Base-by-base conservation (phyloP, 2,113 vertebrate genomes). In the Helogale parvula region DNA sequence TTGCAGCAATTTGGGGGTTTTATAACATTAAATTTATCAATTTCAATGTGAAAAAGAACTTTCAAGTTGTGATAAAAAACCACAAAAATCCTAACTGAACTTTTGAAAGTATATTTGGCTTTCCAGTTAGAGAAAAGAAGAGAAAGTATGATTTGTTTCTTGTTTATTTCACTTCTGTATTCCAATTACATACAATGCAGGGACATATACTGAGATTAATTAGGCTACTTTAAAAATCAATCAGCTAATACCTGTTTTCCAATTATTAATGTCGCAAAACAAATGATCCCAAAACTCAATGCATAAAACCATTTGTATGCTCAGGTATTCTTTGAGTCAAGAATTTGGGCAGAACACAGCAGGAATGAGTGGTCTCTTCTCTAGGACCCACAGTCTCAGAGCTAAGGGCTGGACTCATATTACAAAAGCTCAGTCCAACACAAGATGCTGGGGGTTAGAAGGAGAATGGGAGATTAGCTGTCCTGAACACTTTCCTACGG, bases 21-120 rank as follows among this genome's bases (percentile, higher is more conserved):
- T 69, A 33, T 94, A 50, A 87, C 94, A 92, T 10, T 76, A 85
- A 88, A 68, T 72, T 80, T 76, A 47, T 97, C 74, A 74, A 63
- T 82, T 87, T 77, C 23, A 83, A 5, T 82, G 83, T 74, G 4
- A 19, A 17, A 66, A 81, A 93, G 84, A 82, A 19, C 17, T 68
- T 97, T 83, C 68, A 79, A 85, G 60, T 79, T 60, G 57, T 74
- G 31, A 63, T 11, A 92, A 1, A 90, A 92, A 94, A 85, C n/a
- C n/a, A 66, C 52, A 80, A 68, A 94, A 63, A 12, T 29, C 21
- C 52, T 90, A 87, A 69, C 25, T 76, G 33, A 93, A 80, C 29
- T 54, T 92, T 45, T 35, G 29, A 84, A 80, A 79, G n/a, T 57
- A 6, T 50, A 80, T 25, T 81, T 96, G 27, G 21, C 50, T 93